phyloP scores from a whole-genome alignment of 2,113 vertebrate genomes.

The Centropus unirufus region DNA sequence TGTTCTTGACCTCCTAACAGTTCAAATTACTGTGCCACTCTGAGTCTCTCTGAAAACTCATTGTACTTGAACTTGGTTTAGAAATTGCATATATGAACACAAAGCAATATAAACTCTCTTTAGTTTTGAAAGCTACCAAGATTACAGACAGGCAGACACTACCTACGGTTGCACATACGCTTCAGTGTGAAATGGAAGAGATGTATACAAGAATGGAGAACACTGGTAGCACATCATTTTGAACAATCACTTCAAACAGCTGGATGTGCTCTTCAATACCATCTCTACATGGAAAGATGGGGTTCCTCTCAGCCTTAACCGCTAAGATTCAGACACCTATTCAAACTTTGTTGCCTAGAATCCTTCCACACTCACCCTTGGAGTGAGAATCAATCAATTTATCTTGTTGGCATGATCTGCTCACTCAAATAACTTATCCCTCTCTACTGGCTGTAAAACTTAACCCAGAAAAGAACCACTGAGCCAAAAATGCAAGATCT shows the following conservation, averaged over 20 bases:
- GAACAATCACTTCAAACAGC: background rate
- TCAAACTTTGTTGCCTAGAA: background rate
- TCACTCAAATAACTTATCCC: background rate
- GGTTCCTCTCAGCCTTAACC: background rate
- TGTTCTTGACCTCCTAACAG: background rate
- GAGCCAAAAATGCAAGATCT: background rate
- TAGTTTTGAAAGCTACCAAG: background rate
- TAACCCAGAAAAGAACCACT: background rate
- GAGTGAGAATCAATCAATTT: background rate
- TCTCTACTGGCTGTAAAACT: background rate
- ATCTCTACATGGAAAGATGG: background rate
- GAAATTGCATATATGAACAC: background rate
- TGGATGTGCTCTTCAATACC: background rate
- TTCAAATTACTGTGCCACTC: background rate
- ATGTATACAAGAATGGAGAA: background rate
- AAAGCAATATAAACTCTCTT: background rate
- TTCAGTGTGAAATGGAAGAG: background rate
- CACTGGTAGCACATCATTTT: accelerated
- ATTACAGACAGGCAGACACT: background rate
- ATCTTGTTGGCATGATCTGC: background rate
- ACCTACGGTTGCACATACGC: background rate
- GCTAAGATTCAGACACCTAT: background rate
- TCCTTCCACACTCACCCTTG: background rate
- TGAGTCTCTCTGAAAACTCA: background rate
- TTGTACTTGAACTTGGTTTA: background rate